A percentile compares a stretch with the other conserved stretches of the same genome.
Conservation (phyloP, 2,888 invertebrate species). For the Caenorhabditis uteleia region DNA sequence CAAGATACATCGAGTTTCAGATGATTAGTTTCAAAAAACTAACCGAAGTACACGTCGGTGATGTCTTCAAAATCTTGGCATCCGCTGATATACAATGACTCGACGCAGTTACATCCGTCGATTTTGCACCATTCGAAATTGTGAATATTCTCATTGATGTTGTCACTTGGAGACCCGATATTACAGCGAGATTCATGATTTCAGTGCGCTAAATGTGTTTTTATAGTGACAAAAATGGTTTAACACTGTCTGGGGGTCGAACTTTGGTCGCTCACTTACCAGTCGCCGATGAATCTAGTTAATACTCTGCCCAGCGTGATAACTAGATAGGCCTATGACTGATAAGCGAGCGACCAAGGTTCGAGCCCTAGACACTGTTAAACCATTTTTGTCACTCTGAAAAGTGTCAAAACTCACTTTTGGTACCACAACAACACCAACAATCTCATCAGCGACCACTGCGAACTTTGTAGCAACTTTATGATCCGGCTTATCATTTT, state of each 20-base stretch:
- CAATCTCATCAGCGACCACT: slow-evolving; percentile 43
- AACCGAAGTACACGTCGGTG: slow-evolving; percentile 65
- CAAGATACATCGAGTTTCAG: neutral
- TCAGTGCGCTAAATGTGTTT: slow-evolving; percentile 37
- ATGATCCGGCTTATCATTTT: slow-evolving; percentile 16
- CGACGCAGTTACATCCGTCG: slow-evolving; percentile 57
- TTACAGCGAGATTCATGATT: slow-evolving; percentile 64
- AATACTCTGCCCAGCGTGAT: no score
- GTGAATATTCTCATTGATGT: slow-evolving; percentile 56
- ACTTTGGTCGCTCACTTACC: no score
- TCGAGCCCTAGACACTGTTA: no score
- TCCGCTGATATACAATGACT: slow-evolving; percentile 63
- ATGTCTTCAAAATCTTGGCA: slow-evolving; percentile 61
- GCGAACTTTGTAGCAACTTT: slow-evolving; percentile 51
- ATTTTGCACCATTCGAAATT: slow-evolving; percentile 38
- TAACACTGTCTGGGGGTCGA: no score
- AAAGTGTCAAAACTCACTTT: slow-evolving; percentile 4
- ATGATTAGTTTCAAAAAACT: no score
- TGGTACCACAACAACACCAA: slow-evolving; percentile 25
- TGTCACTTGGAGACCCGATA: slow-evolving; percentile 59
- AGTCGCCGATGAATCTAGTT: no score
- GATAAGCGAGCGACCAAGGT: no score
- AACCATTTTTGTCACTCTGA: no score
- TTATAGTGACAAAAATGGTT: neutral
- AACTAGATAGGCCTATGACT: no score